These are phyloP conservation scores for Triplophysa dalaica DNA, from an alignment of 2,113 vertebrate genomes.

Conservation along the genomic window DNA sequence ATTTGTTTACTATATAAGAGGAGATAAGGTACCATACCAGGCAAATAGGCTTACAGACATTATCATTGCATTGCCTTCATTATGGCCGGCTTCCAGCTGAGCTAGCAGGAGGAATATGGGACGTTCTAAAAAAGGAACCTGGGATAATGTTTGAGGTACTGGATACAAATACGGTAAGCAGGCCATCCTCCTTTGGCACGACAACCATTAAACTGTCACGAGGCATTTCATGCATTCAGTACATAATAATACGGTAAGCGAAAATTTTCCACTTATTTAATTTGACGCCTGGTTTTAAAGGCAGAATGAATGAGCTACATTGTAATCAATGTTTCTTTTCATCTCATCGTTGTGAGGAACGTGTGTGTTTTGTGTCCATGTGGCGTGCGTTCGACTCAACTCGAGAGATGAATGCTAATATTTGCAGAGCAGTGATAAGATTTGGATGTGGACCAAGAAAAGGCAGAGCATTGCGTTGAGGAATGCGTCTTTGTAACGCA, in stretches of 20 bases:
- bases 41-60: not conserved
- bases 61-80: conserved; percentile 1
- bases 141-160: conserved; percentile 36
- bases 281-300: conserved; percentile 5
- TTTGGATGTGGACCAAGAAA: conserved; percentile 34
- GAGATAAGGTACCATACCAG: conserved; percentile 15
- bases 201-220: conserved; percentile 45
- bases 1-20: conserved; percentile 41
- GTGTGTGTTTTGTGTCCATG: not conserved
- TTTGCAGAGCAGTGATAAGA: conserved; percentile 63
- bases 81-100: conserved; percentile 4
- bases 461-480: conserved; percentile 4
- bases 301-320: conserved; percentile 11
- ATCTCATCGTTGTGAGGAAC: not conserved
- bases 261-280: not conserved
- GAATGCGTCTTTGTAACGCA: conserved; percentile 61
- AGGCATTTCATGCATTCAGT: conserved; percentile 41
- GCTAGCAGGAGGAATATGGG: conserved; percentile 17
- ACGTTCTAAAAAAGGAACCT: conserved; percentile 30
- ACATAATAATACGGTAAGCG: not conserved
- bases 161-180: conserved; percentile 33
- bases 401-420: conserved; percentile 57
- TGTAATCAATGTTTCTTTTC: conserved; percentile 1
- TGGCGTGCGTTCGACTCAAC: not conserved
- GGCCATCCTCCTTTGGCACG: conserved; percentile 12